Evolutionary conservation across 2,797 vertebrate species (phyloP).

Genomic region (Tokudaia tokunoshimensis): DNA sequence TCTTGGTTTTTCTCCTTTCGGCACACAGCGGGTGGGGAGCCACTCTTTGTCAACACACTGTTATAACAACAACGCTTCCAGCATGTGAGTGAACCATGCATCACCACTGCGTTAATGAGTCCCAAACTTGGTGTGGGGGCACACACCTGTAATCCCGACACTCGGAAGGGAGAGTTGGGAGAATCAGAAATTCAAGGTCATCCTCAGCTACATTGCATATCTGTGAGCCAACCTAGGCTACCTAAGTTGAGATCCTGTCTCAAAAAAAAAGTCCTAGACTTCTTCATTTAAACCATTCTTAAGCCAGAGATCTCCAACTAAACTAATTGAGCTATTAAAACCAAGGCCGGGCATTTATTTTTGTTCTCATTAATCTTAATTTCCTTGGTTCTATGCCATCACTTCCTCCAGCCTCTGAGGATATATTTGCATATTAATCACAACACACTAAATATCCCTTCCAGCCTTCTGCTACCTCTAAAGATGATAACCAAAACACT

Average conservation of each 20-base stretch:
- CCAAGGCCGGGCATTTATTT: slow-evolving; percentile 22
- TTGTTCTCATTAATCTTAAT: slow-evolving; percentile 65
- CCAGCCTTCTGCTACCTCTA: slow-evolving; percentile 58
- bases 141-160: too few relatives aligned
- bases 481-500: slow-evolving; percentile 57
- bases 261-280: not conserved
- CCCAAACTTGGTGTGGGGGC: not conserved
- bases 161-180: not conserved
- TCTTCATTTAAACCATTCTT: not conserved
- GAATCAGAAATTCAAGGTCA: not conserved
- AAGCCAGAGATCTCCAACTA: not conserved
- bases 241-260: not conserved
- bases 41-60: not conserved
- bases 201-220: not conserved
- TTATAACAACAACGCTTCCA: not conserved
- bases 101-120: not conserved
- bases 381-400: slow-evolving; percentile 70
- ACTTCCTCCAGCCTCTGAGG: slow-evolving; percentile 50
- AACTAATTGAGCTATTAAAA: slow-evolving; percentile 59
- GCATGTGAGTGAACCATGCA: not conserved
- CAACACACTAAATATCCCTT: not conserved
- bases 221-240: not conserved
- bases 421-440: slow-evolving; percentile 66
- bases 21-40: not conserved
- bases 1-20: not conserved